Conservation (phyloP, 2,888 invertebrate genomes). For the Campoplex capitator region DNA sequence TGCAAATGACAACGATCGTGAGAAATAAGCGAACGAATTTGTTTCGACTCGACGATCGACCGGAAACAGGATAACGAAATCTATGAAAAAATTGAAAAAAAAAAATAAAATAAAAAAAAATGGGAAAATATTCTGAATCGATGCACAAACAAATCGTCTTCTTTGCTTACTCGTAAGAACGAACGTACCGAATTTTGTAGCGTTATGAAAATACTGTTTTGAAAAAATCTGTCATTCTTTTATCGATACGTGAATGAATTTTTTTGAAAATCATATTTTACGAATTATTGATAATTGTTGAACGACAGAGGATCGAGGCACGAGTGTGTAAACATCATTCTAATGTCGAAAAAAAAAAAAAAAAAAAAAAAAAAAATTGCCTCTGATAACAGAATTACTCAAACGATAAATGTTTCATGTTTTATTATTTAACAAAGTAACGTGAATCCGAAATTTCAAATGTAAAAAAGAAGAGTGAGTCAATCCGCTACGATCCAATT, state of each 20-base stretch:
- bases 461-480: neutral
- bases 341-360: slow-evolving; percentile 57
- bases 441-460: neutral
- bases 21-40: neutral
- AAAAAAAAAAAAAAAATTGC: slow-evolving; percentile 61
- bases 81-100: too few relatives aligned
- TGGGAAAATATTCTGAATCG: slow-evolving; percentile 22
- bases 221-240: neutral
- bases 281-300: slow-evolving; percentile 22
- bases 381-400: slow-evolving; percentile 56
- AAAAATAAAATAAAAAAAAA: neutral
- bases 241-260: neutral
- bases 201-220: slow-evolving; percentile 13
- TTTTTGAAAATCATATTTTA: slow-evolving; percentile 3
- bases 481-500: slow-evolving; percentile 11
- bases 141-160: slow-evolving; percentile 42
- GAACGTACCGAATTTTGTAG: slow-evolving; percentile 45
- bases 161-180: slow-evolving; percentile 22
- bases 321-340: slow-evolving; percentile 46
- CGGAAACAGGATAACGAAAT: neutral
- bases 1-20: neutral
- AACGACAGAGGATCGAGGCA: slow-evolving; percentile 11
- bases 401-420: slow-evolving; percentile 28
- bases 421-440: neutral
- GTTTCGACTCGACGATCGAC: slow-evolving; percentile 4